A percentile compares a stretch with the other conserved stretches of the same genome.
These are phyloP conservation scores for Argyrosomus regius DNA, from an alignment of 2,797 vertebrate genomes.

Conservation along the genomic window DNA sequence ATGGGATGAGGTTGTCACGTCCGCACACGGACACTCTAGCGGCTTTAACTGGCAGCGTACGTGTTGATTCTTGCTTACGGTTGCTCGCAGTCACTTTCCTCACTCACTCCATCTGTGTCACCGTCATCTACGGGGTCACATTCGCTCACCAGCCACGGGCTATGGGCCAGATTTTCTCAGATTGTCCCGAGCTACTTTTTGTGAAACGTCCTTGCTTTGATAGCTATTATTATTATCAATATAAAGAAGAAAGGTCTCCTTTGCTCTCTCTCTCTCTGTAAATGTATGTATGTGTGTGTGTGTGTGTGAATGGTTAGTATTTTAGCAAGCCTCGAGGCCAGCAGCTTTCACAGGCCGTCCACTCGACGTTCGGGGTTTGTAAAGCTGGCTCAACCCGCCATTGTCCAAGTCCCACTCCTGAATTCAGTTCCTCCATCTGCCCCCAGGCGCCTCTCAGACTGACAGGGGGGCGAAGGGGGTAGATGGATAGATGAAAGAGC, in stretches of 20 bases:
- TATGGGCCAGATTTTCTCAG: slow-evolving; percentile 63
- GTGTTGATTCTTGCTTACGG: slow-evolving; percentile 55
- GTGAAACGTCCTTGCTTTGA: slow-evolving; percentile 64
- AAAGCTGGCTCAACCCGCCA: slow-evolving; percentile 76
- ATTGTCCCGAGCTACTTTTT: slow-evolving; percentile 56
- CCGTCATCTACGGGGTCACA: slow-evolving; percentile 52
- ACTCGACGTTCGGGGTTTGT: slow-evolving; percentile 76
- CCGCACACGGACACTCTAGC: slow-evolving; percentile 38
- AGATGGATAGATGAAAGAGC: slow-evolving; percentile 76
- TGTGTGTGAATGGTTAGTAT: slow-evolving; percentile 68
- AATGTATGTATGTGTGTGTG: slow-evolving; percentile 40
- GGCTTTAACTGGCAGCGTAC: slow-evolving; percentile 46
- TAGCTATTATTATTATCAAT: slow-evolving; percentile 72
- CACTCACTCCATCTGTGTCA: slow-evolving; percentile 44
- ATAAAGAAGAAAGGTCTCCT: slow-evolving; percentile 66
- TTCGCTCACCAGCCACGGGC: slow-evolving; percentile 64
- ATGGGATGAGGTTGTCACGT: slow-evolving; percentile 52
- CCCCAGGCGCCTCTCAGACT: slow-evolving; percentile 75
- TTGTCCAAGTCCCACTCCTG: slow-evolving; percentile 75
- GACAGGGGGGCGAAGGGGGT: slow-evolving; percentile 58
- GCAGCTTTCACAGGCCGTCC: slow-evolving; percentile 73
- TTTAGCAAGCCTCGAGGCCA: slow-evolving; percentile 72
- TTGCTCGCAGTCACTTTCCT: slow-evolving; percentile 46
- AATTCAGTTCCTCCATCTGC: slow-evolving; percentile 80
- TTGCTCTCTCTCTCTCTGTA: slow-evolving; percentile 23